Conservation (phyloP, 2,113 vertebrate species). For the Narcine bancroftii region DNA sequence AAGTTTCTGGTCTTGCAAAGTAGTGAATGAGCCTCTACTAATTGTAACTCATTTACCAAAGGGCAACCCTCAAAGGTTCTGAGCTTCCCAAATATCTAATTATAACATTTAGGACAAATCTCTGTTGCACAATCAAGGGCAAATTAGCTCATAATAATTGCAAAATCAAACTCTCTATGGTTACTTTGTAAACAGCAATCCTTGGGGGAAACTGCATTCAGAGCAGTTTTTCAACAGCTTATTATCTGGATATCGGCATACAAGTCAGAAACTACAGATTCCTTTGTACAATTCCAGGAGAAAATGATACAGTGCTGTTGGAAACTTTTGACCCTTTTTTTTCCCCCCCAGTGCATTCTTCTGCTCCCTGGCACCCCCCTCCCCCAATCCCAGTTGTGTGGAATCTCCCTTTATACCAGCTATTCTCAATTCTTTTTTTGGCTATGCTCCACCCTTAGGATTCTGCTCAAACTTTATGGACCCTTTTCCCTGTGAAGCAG, state of each 20-base stretch:
- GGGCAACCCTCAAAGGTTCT: not conserved
- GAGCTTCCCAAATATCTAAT: not conserved
- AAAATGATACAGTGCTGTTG: no score
- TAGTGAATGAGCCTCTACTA: not conserved
- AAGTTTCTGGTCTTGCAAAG: not conserved
- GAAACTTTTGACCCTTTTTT: no score
- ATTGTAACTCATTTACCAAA: not conserved
- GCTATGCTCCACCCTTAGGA: no score
- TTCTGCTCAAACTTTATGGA: no score
- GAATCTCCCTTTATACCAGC: no score
- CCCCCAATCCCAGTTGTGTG: no score
- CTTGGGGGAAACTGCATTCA: not conserved
- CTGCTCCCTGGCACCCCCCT: no score
- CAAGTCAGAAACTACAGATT: not conserved
- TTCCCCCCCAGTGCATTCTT: no score
- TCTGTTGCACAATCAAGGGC: not conserved
- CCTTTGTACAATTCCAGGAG: no score
- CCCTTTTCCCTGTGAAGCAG: no score
- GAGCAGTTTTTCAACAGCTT: not conserved
- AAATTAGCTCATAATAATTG: not conserved
- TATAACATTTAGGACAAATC: not conserved
- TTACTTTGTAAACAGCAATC: not conserved
- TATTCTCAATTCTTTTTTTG: no score
- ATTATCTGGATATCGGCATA: not conserved
- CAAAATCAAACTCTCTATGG: not conserved